A percentile compares a stretch with the other conserved stretches of the same genome.
These are phyloP conservation scores for Cyprinodon tularosa DNA, from an alignment of 2,113 vertebrate species.

Conservation along the genomic window DNA sequence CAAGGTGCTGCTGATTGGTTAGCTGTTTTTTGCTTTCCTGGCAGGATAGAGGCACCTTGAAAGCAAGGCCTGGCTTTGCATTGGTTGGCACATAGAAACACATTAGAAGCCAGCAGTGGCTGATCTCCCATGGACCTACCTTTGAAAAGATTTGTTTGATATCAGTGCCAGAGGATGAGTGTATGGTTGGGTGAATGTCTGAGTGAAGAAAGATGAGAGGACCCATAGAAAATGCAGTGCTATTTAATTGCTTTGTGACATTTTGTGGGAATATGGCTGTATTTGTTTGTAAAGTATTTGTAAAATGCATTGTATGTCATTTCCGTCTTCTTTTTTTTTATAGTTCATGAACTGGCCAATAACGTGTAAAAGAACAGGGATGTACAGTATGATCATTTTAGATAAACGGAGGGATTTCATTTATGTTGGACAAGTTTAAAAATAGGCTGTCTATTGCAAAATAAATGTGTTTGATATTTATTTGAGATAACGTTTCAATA, in stretches of 20 bases:
- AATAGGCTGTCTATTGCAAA: constrained; percentile 7
- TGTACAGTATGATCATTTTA: constrained; percentile 2
- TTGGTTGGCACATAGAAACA: constrained; percentile 57
- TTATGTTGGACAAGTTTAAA: constrained; percentile 20
- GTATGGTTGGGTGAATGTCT: constrained; percentile 5
- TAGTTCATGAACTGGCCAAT: not conserved
- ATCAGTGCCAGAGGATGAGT: constrained; percentile 45
- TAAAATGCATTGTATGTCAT: not conserved
- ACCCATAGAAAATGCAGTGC: not conserved
- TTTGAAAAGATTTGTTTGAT: constrained; percentile 71
- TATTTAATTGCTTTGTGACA: constrained; percentile 25
- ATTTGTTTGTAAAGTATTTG: constrained; percentile 11
- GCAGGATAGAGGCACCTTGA: constrained; percentile 63
- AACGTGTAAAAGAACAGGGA: not conserved
- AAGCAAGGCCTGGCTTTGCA: constrained; percentile 45
- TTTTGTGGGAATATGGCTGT: constrained; percentile 15
- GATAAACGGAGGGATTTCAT: constrained; percentile 16
- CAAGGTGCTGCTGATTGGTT: constrained; percentile 18
- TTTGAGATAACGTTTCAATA: constrained; percentile 58
- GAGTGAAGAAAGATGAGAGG: constrained; percentile 1
- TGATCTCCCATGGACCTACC: constrained; percentile 57
- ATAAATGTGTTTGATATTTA: constrained; percentile 60
- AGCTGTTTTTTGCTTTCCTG: constrained; percentile 55
- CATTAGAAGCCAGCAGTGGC: constrained; percentile 61
- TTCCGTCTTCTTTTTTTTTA: not conserved